Evolutionary conservation across 2,888 invertebrate species (phyloP).

Genomic region (Phalera bucephala): DNA sequence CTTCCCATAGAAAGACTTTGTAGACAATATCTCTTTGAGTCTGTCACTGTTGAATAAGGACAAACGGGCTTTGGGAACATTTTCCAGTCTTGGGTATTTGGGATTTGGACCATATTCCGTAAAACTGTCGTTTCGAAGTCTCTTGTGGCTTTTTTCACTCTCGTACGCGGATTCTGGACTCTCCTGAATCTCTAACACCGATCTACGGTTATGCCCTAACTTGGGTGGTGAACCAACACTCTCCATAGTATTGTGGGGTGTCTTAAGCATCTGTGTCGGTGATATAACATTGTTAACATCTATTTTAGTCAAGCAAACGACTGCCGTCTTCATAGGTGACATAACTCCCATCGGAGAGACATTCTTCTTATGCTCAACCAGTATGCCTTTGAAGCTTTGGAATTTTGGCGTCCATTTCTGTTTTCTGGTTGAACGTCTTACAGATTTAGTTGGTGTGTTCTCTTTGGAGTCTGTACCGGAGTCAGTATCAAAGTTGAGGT

Average conservation of each 20-base stretch:
- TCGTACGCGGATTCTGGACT: slow-evolving; percentile 66
- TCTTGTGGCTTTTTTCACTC: slow-evolving; percentile 66
- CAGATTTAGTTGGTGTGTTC: slow-evolving; percentile 65
- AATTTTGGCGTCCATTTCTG: slow-evolving; percentile 62
- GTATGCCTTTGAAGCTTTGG: slow-evolving; percentile 66
- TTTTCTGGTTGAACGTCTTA: slow-evolving; percentile 50
- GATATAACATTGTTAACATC: slow-evolving; percentile 59
- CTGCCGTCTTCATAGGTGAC: slow-evolving; percentile 54
- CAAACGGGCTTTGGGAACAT: slow-evolving; percentile 66
- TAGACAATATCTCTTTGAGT: slow-evolving; percentile 74
- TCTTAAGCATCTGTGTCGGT: slow-evolving; percentile 69
- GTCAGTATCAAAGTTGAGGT: slow-evolving; percentile 74
- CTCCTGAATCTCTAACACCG: slow-evolving; percentile 60
- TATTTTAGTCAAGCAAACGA: slow-evolving; percentile 64
- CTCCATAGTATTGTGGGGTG: slow-evolving; percentile 66
- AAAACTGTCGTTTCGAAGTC: slow-evolving; percentile 61
- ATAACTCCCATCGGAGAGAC: slow-evolving; percentile 15
- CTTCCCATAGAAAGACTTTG: slow-evolving; percentile 83
- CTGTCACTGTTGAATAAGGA: slow-evolving; percentile 71
- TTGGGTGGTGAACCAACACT: slow-evolving; percentile 67
- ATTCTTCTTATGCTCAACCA: slow-evolving; percentile 67
- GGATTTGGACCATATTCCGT: slow-evolving; percentile 55
- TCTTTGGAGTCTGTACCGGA: slow-evolving; percentile 75
- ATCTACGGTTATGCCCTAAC: slow-evolving; percentile 57
- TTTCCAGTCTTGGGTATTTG: slow-evolving; percentile 64